These are phyloP conservation scores for Acronicta aceris DNA, from an alignment of 2,888 invertebrate genomes.

Conservation along the genomic window DNA sequence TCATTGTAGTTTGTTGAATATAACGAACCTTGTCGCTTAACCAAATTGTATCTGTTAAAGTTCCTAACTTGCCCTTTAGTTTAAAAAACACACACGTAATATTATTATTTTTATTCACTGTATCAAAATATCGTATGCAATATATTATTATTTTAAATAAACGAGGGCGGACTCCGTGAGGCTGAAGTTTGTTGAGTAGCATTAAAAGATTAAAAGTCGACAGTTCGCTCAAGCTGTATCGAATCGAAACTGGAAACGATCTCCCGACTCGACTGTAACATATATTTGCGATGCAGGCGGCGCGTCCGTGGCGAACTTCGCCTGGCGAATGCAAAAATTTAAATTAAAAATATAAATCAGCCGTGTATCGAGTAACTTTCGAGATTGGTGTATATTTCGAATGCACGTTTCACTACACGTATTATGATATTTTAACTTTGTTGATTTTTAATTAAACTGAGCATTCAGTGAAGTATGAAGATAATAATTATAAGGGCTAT, in stretches of 20 bases:
- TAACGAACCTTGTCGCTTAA: conserved; percentile 9
- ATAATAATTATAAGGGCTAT: conserved; percentile 16
- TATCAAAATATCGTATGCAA: conserved; percentile 46
- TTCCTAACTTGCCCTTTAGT: not conserved
- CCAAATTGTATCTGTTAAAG: conserved; percentile 11
- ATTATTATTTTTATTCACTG: conserved; percentile 29
- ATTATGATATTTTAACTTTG: conserved; percentile 65
- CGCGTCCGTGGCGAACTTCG: conserved; percentile 86
- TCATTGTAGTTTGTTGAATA: conserved; percentile 59
- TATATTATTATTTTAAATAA: conserved; percentile 71
- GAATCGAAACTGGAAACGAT: conserved; percentile 83
- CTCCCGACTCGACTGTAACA: conserved; percentile 80
- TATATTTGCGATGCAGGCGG: conserved; percentile 88
- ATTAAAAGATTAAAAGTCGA: conserved; percentile 89
- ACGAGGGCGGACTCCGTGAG: conserved; percentile 66
- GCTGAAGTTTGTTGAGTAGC: conserved; percentile 85
- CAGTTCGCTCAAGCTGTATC: conserved; percentile 84
- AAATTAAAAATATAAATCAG: conserved; percentile 90
- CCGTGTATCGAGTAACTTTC: conserved; percentile 87
- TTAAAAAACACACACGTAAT: conserved; percentile 4
- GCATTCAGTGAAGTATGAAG: conserved; percentile 34
- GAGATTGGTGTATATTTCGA: conserved; percentile 86
- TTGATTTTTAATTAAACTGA: conserved; percentile 58
- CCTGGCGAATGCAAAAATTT: conserved; percentile 89
- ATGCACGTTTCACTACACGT: conserved; percentile 74